Evolutionary conservation across 2,113 vertebrate genomes (phyloP).

Genomic region (Campylorhamphus procurvoides): DNA sequence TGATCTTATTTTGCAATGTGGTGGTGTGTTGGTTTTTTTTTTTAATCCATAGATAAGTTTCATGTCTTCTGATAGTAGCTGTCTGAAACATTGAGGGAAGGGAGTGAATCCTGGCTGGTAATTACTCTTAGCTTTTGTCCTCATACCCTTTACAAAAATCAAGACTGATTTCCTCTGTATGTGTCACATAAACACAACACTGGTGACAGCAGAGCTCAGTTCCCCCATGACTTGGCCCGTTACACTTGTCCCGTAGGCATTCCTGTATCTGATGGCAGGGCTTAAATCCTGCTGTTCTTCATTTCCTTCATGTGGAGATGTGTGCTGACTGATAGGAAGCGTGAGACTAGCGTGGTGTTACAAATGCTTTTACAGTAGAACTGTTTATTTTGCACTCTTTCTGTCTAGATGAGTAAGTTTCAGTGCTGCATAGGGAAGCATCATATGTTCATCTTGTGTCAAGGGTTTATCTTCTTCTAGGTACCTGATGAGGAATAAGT

Average conservation of each 20-base stretch:
- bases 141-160: not conserved
- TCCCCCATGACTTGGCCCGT: not conserved
- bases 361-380: not conserved
- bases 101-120: not conserved
- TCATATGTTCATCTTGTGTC: not conserved
- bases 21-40: not conserved
- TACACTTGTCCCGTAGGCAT: not conserved
- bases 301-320: not conserved
- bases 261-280: not conserved
- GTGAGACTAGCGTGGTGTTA: accelerated
- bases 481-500: not conserved
- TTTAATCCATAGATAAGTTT: not conserved
- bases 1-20: not conserved
- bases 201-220: not conserved
- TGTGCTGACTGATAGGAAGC: not conserved
- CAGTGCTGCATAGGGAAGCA: not conserved
- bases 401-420: not conserved
- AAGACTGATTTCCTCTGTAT: not conserved
- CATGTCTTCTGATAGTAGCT: not conserved
- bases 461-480: not conserved
- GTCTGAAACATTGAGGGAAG: not conserved
- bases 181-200: not conserved
- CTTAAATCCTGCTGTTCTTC: not conserved
- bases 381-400: not conserved
- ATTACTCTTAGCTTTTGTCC: not conserved